Percentiles rank a stretch among this genome's conserved stretches.
These are phyloP conservation scores for Clytia hemisphaerica DNA, from an alignment of 30 jellyfish, hydroid and myxozoan genomes.

Conservation along the genomic window DNA sequence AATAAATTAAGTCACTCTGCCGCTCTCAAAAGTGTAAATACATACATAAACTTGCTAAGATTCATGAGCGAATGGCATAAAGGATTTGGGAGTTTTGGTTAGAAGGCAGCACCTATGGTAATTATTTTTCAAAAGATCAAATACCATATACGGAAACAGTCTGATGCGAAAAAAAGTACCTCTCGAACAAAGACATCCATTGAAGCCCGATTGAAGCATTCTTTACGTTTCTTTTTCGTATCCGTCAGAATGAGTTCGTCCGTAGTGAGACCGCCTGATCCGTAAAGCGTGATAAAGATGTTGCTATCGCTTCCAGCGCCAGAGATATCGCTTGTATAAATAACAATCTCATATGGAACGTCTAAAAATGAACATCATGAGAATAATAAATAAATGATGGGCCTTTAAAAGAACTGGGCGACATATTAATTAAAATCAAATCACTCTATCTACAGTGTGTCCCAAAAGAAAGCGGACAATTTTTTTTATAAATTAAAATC, in stretches of 20 bases:
- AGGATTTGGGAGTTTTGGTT: too few relatives aligned
- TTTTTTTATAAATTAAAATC: background rate
- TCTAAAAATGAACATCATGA: conserved; percentile 35
- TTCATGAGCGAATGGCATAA: too few relatives aligned
- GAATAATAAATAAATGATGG: background rate
- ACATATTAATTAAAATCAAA: background rate
- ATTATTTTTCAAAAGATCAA: too few relatives aligned
- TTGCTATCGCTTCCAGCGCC: conserved; percentile 97
- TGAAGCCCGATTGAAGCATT: conserved; percentile 78
- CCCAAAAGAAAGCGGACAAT: too few relatives aligned
- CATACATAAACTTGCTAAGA: too few relatives aligned
- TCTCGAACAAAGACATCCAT: conserved; percentile 90
- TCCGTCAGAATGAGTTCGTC: conserved; percentile 78
- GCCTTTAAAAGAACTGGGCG: background rate
- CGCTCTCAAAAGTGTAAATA: too few relatives aligned
- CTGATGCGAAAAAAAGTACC: conserved; percentile 29
- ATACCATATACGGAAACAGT: background rate
- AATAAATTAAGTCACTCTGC: too few relatives aligned
- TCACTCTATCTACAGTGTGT: background rate
- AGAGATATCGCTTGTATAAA: conserved; percentile 72
- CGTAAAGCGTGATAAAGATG: conserved; percentile 73
- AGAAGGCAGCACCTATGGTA: too few relatives aligned
- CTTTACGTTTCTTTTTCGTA: conserved; percentile 89
- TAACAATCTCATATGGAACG: conserved; percentile 88
- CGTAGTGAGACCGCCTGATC: conserved; percentile 79